Evolutionary conservation across 30 jellyfish, hydroid and myxozoan genomes (phyloP), one percentile per base, ranked within the genome.

Genomic region (Catostylus mosaicus): DNA sequence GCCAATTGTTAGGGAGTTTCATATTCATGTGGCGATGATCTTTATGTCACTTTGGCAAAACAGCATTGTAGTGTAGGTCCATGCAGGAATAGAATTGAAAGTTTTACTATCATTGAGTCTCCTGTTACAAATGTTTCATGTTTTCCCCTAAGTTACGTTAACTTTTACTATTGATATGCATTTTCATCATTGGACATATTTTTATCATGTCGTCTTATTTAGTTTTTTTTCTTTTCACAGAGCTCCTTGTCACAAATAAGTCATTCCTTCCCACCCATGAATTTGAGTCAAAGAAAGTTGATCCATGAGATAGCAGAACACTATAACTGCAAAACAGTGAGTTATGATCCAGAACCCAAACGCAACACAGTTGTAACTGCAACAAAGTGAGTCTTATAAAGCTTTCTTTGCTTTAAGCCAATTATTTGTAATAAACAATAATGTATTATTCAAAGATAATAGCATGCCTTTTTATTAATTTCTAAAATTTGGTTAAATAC

Each of bases 221-320:
- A n/a, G n/a, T 22, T 60, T 6, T 43, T 38, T 4, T 7, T 72
- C 14, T 57, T 63, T 43, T 69, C 79, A 0, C 43, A 90, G 98
- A 70, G 95, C 73, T 60, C 95, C 12, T 86, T 68, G 31, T 22
- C 88, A 3, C 97, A 93, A 50, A 51, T 87, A 31, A 79, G 83
- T 54, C 99, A 93, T 51, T 80, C 96, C 24, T 93, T 93, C 62
- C 96, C 86, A 32, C 94, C 97, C 31, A 93, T 93, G 99, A 83
- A 71, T 46, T 30, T 81, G 11, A 73, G 57, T 70, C 97, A 93
- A 32, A 74, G 99, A 22, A 83, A 83, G 50, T 45, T 93, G 65
- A 75, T 93, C 30, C 99, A 93, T 73, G 99, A 93, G 43, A 57
- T 93, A 43, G 99, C 99, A 20, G 96, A 63, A 67, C 89, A 37